These are phyloP conservation scores for Pluvianellus socialis DNA, from an alignment of 2,113 vertebrate species.

Conservation along the genomic window DNA sequence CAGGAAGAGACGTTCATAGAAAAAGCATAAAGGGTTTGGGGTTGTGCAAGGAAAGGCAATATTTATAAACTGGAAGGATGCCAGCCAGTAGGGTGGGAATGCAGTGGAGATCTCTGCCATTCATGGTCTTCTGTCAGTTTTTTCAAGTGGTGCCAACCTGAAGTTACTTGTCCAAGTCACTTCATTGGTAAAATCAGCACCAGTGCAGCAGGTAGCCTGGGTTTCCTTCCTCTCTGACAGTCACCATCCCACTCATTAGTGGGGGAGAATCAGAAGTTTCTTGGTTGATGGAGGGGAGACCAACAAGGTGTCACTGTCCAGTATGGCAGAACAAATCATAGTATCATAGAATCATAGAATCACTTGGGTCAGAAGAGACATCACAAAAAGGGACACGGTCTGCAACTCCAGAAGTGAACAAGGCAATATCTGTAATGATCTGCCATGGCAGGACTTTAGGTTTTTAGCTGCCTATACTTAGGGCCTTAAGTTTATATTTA, in stretches of 20 bases:
- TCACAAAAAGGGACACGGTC: not conserved
- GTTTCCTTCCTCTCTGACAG: not conserved
- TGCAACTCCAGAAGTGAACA: not conserved
- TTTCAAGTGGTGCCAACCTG: not conserved
- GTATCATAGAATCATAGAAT: too few species aligned
- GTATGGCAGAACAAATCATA: not conserved
- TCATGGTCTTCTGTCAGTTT: not conserved
- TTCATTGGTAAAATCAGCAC: not conserved
- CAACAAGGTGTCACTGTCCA: rapidly evolving
- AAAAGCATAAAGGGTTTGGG: not conserved
- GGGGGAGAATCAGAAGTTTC: not conserved
- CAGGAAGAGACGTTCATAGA: not conserved
- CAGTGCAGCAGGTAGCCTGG: not conserved
- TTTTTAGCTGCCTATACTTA: not conserved
- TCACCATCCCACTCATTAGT: not conserved
- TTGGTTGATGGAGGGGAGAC: not conserved
- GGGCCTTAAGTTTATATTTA: not conserved
- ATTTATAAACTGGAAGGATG: not conserved
- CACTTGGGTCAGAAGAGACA: too few species aligned
- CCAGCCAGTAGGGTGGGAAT: not conserved
- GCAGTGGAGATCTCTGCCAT: not conserved
- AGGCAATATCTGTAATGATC: not conserved
- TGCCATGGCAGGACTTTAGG: not conserved
- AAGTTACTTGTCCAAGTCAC: not conserved
- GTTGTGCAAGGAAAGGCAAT: not conserved